Conservation (phyloP, 2,113 vertebrate genomes). For the Neogale vison region DNA sequence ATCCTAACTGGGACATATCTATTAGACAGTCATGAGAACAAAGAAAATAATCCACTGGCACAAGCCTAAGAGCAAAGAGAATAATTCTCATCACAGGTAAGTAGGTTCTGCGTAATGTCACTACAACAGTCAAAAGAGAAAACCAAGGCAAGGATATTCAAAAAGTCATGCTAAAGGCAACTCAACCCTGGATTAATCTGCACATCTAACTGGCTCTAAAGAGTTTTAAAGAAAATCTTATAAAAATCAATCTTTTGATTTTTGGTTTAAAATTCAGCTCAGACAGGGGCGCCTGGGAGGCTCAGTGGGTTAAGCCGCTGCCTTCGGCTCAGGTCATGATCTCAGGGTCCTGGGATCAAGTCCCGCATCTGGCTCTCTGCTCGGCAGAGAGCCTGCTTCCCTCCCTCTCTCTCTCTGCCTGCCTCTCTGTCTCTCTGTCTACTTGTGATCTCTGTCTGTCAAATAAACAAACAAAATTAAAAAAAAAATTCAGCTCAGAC, state of each 20-base stretch:
- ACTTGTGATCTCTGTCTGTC: too few species aligned
- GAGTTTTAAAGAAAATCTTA: slow-evolving; percentile 11
- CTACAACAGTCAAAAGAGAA: not conserved
- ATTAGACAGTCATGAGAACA: not conserved
- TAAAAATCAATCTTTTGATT: not conserved
- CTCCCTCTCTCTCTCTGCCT: too few species aligned
- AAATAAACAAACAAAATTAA: too few species aligned
- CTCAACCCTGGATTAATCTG: not conserved
- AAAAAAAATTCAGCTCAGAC: not conserved
- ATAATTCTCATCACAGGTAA: not conserved
- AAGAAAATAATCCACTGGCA: not conserved
- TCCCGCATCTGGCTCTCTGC: too few species aligned
- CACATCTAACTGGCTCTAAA: not conserved
- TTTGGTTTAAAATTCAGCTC: not conserved
- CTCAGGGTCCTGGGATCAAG: too few species aligned
- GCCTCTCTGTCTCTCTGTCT: too few species aligned
- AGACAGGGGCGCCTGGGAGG: too few species aligned
- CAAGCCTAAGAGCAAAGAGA: not conserved
- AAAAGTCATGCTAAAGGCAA: not conserved
- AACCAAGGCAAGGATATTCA: not conserved
- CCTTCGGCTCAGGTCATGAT: too few species aligned
- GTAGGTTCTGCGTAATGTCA: not conserved
- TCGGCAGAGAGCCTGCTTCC: too few species aligned
- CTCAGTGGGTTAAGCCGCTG: too few species aligned
- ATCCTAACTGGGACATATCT: not conserved